Base-by-base conservation (phyloP, 2,113 vertebrate species). In the Leptosomus discolor region DNA sequence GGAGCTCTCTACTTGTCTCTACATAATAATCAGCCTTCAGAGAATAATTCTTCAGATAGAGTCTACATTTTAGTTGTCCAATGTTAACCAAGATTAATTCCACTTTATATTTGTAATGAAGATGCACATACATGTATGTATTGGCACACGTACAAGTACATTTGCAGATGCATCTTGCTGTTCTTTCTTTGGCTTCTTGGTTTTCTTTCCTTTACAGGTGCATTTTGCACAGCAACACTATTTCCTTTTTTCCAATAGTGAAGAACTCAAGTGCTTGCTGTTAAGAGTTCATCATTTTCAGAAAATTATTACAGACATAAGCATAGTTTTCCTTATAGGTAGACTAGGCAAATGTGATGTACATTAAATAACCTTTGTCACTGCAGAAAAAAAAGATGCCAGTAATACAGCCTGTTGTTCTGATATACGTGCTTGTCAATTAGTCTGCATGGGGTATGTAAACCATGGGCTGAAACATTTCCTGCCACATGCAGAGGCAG, bases 121-220 rank as follows among this genome's bases (percentile, higher is more conserved):
- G 48, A 61, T 70, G 51, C 6, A 3, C 8, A 26, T 9, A 7
- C 1, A 5, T 5, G 3, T 21, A 12, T 37, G 3, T 3, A 7
- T 51, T 56, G 22, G 32, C 4, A 19, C 26, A 15, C 7, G 7
- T 27, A 20, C 6, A 71, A 39, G 16, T 34, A 19, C 7, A n/a
- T 56, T 63, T 86, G 8, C 45, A 24, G 27, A 24, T 43, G 7
- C 6, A 61, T 27, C 68, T 83, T 79, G 20, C 20, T 54, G 9
- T 54, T 67, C 26, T 64, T 69, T 43, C n/a, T 65, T 69, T 77
- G 50, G 10, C 8, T 70, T 45, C 24, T 45, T 73, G 18, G 9
- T 12, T 78, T 78, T 74, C 19, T 65, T 73, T 34, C 48, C 41
- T 70, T 81, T 46, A 37, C 4, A 48, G 5, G 17, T 50, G 17